phyloP scores from a whole-genome alignment of 2,113 vertebrate species.

The Rhinopomastus cyanomelas region DNA sequence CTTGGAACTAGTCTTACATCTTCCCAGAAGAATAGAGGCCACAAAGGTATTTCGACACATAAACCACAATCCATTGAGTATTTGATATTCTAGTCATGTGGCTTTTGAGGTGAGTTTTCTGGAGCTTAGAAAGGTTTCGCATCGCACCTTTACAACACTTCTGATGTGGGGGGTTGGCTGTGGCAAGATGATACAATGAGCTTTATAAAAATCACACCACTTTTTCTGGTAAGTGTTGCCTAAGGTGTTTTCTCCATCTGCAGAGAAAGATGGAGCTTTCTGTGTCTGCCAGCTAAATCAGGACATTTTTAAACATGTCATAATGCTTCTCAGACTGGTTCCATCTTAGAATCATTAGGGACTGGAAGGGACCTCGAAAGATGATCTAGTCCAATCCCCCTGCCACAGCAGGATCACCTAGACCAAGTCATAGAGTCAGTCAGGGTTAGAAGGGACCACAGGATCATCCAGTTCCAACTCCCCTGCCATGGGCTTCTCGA shows the following conservation, averaged over 20 bases:
- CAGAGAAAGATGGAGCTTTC: background rate
- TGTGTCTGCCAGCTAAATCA: background rate
- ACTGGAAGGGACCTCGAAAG: no score
- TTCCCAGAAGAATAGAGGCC: background rate
- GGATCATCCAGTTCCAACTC: no score
- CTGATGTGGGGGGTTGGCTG: background rate
- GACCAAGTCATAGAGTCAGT: no score
- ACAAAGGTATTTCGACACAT: background rate
- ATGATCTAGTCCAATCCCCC: no score
- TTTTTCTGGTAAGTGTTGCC: background rate
- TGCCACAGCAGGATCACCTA: no score
- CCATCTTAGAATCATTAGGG: no score
- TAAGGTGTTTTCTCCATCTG: background rate
- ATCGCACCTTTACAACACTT: background rate
- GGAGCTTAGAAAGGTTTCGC: background rate
- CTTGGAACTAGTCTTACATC: background rate
- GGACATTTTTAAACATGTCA: background rate
- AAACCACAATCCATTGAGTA: background rate
- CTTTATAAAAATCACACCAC: background rate
- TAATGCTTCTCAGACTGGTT: background rate
- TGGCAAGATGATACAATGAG: background rate
- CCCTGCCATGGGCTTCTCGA: no score
- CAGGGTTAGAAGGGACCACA: no score
- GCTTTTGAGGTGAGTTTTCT: background rate
- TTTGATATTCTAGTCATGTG: background rate